Percentiles rank a stretch among this genome's conserved stretches.
Conservation (phyloP, 2,888 invertebrate genomes). For the Formica aserva region DNA sequence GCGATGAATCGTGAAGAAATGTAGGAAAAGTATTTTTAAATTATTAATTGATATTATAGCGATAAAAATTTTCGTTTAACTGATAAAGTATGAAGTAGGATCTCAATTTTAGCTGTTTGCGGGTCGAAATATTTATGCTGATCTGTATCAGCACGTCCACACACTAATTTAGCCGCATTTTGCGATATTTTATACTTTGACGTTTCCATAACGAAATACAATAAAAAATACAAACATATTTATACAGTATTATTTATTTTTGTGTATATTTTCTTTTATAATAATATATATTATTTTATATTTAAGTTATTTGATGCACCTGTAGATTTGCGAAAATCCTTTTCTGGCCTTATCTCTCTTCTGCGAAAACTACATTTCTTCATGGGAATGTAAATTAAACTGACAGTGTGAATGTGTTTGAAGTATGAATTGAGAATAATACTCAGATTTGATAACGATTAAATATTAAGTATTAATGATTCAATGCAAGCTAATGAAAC, state of each 20-base stretch:
- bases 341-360: not conserved
- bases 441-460: conserved; percentile 24
- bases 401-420: conserved; percentile 25
- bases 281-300: conserved; percentile 15
- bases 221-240: conserved; percentile 11
- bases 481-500: conserved; percentile 9
- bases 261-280: conserved; percentile 19
- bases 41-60: not conserved
- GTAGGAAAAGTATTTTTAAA: conserved; percentile 8
- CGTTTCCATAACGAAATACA: conserved; percentile 1
- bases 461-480: conserved; percentile 14
- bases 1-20: conserved; percentile 37
- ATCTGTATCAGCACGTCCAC: not conserved
- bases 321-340: not conserved
- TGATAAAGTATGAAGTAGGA: not conserved
- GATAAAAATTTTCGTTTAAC: conserved; percentile 11
- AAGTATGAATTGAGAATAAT: conserved; percentile 24
- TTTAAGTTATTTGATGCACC: not conserved
- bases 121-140: not conserved
- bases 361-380: conserved; percentile 18
- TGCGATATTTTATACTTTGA: conserved; percentile 34
- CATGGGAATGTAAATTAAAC: conserved; percentile 22
- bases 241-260: conserved; percentile 23
- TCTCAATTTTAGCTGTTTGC: conserved; percentile 9
- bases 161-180: not conserved